Conservation (phyloP, 2,113 vertebrate genomes). For the Apteryx mantelli region DNA sequence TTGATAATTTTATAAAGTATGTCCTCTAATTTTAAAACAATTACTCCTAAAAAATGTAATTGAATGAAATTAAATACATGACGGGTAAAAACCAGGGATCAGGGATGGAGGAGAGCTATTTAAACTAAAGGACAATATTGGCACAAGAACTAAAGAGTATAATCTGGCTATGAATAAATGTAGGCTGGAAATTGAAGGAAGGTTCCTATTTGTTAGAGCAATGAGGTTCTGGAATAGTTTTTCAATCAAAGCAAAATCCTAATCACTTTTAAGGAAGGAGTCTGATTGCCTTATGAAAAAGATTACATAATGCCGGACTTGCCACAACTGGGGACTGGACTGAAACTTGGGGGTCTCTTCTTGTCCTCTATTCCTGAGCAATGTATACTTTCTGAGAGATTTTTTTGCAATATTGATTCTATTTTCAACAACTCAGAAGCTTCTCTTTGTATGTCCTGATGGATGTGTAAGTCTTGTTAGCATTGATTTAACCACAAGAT, state of each 20-base stretch:
- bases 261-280: neutral
- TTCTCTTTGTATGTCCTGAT: neutral
- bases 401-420: neutral
- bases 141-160: constrained; percentile 27
- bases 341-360: neutral
- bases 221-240: neutral
- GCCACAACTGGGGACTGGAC: neutral
- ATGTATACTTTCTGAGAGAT: accelerated
- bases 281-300: neutral
- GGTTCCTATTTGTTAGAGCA: neutral
- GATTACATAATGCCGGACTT: neutral
- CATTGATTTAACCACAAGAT: neutral
- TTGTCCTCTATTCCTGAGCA: neutral
- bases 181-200: constrained; percentile 23
- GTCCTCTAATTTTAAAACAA: constrained; percentile 49
- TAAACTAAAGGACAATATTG: constrained; percentile 59
- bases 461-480: neutral
- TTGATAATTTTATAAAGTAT: constrained; percentile 33
- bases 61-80: constrained; percentile 49
- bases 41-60: constrained; percentile 53
- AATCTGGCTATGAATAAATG: constrained; percentile 22
- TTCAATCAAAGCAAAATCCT: neutral
- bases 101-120: constrained; percentile 25
- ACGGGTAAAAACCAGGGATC: constrained; percentile 37
- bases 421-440: neutral